Conservation (phyloP, 2,113 vertebrate species). For the Rhodinocichla rosea region DNA sequence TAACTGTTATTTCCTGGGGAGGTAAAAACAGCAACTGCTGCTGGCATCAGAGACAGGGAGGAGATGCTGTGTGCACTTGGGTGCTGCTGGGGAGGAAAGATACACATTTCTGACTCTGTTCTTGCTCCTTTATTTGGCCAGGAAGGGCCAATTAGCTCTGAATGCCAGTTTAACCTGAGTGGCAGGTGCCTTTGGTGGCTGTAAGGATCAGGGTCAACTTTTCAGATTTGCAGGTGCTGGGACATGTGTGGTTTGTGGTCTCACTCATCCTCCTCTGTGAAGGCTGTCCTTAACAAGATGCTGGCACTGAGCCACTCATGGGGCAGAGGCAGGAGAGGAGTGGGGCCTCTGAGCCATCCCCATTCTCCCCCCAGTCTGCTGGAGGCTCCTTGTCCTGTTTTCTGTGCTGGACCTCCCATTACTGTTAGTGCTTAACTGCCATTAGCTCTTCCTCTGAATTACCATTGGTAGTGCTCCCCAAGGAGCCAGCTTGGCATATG, state of each 20-base stretch:
- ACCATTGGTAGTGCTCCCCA: not conserved
- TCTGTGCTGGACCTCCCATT: not conserved
- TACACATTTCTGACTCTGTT: not conserved
- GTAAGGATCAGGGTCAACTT: not conserved
- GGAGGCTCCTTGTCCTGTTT: not conserved
- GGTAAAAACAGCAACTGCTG: not conserved
- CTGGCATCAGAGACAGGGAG: not conserved
- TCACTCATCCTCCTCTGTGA: not conserved
- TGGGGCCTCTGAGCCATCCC: rapidly evolving
- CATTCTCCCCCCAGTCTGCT: not conserved
- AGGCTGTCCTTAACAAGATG: not conserved
- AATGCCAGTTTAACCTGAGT: not conserved
- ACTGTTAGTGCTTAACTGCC: rapidly evolving
- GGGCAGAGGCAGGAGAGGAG: not conserved
- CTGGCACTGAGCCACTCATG: not conserved
- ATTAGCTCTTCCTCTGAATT: not conserved
- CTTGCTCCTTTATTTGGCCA: rapidly evolving
- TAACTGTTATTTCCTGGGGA: not conserved
- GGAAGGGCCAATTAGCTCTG: not conserved
- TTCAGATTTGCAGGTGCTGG: not conserved
- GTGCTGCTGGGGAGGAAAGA: not conserved
- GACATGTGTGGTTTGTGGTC: not conserved
- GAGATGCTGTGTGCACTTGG: not conserved
- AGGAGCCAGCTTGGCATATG: no score
- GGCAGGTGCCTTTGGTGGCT: not conserved